Evolutionary conservation across 64 coral and sea anemone genomes (phyloP), one percentile per base, ranked within the genome.

Genomic region (Dendronephthya gigantea): DNA sequence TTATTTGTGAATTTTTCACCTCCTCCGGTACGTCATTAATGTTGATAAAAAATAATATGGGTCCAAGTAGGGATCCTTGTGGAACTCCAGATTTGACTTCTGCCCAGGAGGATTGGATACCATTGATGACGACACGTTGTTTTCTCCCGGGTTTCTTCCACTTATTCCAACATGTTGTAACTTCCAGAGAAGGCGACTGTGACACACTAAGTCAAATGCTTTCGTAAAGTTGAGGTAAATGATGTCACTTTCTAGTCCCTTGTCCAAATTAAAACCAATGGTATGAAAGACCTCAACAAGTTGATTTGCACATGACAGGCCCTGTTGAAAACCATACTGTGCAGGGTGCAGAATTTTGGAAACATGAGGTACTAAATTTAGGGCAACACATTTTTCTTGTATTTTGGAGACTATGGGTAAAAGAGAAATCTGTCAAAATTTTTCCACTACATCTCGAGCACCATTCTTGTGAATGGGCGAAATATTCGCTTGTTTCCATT

Each of bases 331-430:
- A 19, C 85, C 85, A 74, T 69, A 36, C 48, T 87, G 85, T 7
- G 62, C n/a, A 34, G 52, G 85, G 29, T 87, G 85, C 39, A 87
- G 28, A 23, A 43, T 13, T 22, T 19, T 38, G n/a, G 23, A 29
- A 22, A 87, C 19, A n/a, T 87, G 85, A 12, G 52, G 55, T 4
- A 87, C 25, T 7, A 87, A 19, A 12, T 45, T 74, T 10, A 69
- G 68, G 0, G 35, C 35, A 14, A 87, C 40, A 87, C 86, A 87
- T 48, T 49, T 23, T 33, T 35, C 55, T 45, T 76, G 86, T 3
- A 87, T 36, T 87, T 87, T 87, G 40, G 86, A 40, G 1, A 87
- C 86, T 15, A 87, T 43, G 13, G 68, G 86, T 19, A 87, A 51
- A 0, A 86, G 52, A 7, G 51, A 65, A 15, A 86, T 86, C 39